A percentile compares a stretch with the other conserved stretches of the same genome.
These are phyloP conservation scores for Parasteatoda lunata DNA, from an alignment of 2,888 invertebrate species.

Conservation along the genomic window DNA sequence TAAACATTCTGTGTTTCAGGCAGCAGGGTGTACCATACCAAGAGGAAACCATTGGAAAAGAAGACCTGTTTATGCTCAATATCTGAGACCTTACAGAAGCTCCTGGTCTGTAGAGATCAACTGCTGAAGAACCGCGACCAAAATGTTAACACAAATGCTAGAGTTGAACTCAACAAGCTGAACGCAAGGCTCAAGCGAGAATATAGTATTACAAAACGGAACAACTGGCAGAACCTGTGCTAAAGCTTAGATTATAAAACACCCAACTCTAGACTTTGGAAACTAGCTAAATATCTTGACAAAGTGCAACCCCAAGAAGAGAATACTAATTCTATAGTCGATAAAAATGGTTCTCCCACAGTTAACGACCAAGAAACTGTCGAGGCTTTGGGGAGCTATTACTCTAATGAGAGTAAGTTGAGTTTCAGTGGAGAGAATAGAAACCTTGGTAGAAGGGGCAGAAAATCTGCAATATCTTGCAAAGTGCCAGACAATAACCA, in stretches of 20 bases:
- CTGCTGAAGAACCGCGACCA: neutral
- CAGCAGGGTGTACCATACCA: neutral
- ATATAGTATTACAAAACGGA: conserved; percentile 3
- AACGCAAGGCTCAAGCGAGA: neutral
- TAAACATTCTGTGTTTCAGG: too few species aligned
- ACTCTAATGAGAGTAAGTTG: conserved; percentile 11
- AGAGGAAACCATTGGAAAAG: conserved; percentile 17
- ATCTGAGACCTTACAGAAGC: conserved; percentile 8
- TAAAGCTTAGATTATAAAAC: conserved; percentile 5
- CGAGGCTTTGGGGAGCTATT: neutral
- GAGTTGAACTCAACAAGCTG: conserved; percentile 1
- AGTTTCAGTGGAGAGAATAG: conserved; percentile 7
- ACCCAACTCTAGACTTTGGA: conserved; percentile 16
- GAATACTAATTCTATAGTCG: conserved; percentile 2
- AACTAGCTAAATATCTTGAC: neutral
- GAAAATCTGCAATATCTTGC: neutral
- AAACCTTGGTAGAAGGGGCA: neutral
- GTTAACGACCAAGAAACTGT: conserved; percentile 15
- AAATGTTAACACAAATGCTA: conserved; percentile 4
- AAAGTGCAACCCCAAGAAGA: conserved; percentile 3
- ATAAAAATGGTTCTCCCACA: neutral
- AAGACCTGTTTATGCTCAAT: neutral
- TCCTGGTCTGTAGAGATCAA: neutral
- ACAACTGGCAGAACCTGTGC: conserved; percentile 4
- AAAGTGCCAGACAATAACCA: neutral